phyloP scores from a whole-genome alignment of 2,888 invertebrate species.

The Epinotia demarniana region DNA sequence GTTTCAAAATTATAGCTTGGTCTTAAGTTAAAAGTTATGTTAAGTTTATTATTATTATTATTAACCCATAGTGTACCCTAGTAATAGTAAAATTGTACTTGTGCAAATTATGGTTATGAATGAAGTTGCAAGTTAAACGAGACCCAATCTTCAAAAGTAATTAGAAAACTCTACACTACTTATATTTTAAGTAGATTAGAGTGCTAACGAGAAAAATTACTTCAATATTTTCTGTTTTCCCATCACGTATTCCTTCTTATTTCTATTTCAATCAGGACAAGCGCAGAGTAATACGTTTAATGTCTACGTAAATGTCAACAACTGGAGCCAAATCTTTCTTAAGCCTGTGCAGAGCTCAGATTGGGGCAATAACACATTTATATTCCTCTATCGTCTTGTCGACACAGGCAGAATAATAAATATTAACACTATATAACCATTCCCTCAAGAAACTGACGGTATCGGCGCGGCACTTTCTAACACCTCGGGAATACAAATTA shows the following conservation, averaged over 20 bases:
- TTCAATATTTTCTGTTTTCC: neutral
- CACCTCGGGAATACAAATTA: constrained; percentile 69
- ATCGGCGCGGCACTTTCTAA: constrained; percentile 69
- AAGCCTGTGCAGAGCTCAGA: constrained; percentile 63
- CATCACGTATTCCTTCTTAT: constrained; percentile 16
- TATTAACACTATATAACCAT: constrained; percentile 70
- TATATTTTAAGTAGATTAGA: no score
- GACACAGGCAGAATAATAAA: constrained; percentile 78
- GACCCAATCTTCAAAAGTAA: neutral
- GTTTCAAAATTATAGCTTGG: no score
- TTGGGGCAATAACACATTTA: constrained; percentile 56
- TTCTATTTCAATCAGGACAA: constrained; percentile 32
- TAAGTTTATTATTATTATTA: no score
- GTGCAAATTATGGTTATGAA: no score
- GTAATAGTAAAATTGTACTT: no score
- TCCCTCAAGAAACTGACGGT: constrained; percentile 75
- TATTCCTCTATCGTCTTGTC: constrained; percentile 69
- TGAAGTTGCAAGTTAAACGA: no score
- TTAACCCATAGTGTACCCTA: no score
- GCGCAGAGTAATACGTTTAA: constrained; percentile 30
- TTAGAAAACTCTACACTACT: neutral
- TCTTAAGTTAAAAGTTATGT: no score
- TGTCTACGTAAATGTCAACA: constrained; percentile 54
- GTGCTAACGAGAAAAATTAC: neutral
- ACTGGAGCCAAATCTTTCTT: constrained; percentile 50